Evolutionary conservation across 2,888 invertebrate genomes (phyloP).

Genomic region (Thymelicus acteon): DNA sequence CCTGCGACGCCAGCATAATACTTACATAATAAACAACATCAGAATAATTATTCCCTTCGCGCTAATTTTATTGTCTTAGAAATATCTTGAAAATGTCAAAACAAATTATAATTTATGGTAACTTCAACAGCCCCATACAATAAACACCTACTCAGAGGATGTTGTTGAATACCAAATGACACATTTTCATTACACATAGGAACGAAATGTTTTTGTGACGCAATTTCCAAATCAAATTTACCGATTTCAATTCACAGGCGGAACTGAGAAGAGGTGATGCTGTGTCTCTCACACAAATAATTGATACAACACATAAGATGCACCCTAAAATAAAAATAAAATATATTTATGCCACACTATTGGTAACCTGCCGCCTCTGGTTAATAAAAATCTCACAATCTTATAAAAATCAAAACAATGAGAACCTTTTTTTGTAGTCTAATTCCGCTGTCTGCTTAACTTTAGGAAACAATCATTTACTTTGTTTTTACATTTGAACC

Average conservation of each 20-base stretch:
- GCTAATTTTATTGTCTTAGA: background rate
- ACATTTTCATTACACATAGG: background rate
- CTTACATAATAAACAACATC: background rate
- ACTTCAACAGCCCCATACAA: background rate
- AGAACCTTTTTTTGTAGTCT: too few species aligned
- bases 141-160: background rate
- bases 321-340: too few species aligned
- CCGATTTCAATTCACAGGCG: background rate
- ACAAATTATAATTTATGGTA: conserved; percentile 1
- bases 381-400: too few species aligned
- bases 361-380: too few species aligned
- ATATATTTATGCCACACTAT: too few species aligned
- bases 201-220: background rate
- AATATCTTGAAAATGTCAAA: background rate
- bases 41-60: background rate
- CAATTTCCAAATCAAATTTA: conserved; percentile 17
- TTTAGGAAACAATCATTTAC: too few species aligned
- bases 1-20: background rate
- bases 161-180: background rate
- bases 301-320: too few species aligned
- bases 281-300: too few species aligned
- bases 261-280: background rate
- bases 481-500: too few species aligned
- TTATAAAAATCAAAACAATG: too few species aligned
- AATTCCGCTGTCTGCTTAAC: too few species aligned